Conservation (phyloP, 2,888 invertebrate species). For the Oeneis ivallda region DNA sequence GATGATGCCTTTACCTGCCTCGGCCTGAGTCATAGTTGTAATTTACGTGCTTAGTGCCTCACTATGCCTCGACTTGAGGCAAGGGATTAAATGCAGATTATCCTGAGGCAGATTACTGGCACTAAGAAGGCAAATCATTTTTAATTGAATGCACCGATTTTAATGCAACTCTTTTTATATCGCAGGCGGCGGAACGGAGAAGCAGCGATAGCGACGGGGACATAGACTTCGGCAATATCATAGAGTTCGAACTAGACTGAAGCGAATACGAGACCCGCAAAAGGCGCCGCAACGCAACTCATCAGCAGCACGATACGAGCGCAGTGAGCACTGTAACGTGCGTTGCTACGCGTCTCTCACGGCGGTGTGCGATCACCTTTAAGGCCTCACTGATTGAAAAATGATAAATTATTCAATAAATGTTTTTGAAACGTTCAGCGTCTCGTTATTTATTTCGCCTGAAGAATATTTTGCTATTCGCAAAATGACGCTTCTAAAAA, state of each 20-base stretch:
- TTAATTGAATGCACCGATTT: neutral
- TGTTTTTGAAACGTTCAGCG: constrained; percentile 1
- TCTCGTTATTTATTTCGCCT: neutral
- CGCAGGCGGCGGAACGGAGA: constrained; percentile 50
- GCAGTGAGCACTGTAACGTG: neutral
- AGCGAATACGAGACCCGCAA: constrained; percentile 16
- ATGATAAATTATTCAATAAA: constrained; percentile 1
- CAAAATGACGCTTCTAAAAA: too few relatives aligned
- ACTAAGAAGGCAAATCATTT: too few relatives aligned
- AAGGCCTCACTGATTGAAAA: neutral
- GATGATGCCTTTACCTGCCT: neutral
- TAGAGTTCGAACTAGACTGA: constrained; percentile 70
- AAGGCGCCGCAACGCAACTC: neutral
- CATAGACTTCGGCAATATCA: constrained; percentile 68
- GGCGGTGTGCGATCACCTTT: neutral
- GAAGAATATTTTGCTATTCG: neutral
- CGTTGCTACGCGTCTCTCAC: neutral
- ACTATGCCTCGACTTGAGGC: too few relatives aligned
- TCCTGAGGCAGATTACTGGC: too few relatives aligned
- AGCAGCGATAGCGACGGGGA: constrained; percentile 70
- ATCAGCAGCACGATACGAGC: too few relatives aligned
- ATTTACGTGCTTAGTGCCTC: too few relatives aligned
- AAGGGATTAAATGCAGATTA: too few relatives aligned
- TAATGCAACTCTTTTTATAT: neutral
- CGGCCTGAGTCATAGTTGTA: neutral